Evolutionary conservation across 2,888 invertebrate genomes (phyloP), one percentile per base, ranked within the genome.

Genomic region (Hanleya hanleyi): DNA sequence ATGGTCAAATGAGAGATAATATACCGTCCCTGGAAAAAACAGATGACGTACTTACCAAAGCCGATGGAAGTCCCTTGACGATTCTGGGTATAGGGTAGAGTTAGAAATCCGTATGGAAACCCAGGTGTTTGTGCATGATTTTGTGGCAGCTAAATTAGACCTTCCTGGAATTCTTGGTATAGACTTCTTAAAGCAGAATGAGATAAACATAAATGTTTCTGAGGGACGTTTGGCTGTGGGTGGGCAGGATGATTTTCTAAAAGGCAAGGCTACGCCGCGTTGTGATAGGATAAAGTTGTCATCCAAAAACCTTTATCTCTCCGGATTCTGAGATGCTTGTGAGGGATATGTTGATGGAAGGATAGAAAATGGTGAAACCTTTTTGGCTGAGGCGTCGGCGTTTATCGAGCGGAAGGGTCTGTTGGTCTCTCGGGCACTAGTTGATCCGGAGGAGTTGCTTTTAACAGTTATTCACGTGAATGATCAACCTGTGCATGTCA

Each of bases 171-270:
- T 78, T 50, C 61, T 75, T 37, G 78, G 76, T 12, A 71, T 62
- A 66, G 76, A 76, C 64, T 76, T 77, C 36, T 35, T 75, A 26
- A 67, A 73, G 26, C 67, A 78, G 38, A 69, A 57, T 71, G 71
- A 74, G 68, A 70, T 71, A 36, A 62, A 37, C 18, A 47, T 76
- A 22, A 74, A 68, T 41, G 70, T 74, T 64, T 68, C 67, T 9
- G 69, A 73, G 36, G 64, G 41, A 51, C 7, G 51, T 22, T 51
- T 51, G 22, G 26, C 22, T 22, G 74, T 68, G n/a, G 61, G 51
- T 9, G 62, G 61, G 50, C 57, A 70, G 29, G 72, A 37, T 35
- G 62, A 74, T 26, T 70, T 69, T n/a, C 47, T 75, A n/a, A 3
- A 51, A 1, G 67, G 68, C 38, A 38, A 72, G 33, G 57, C 67